Conservation (phyloP, 2,888 invertebrate genomes). For the Eudasyphora cyanicolor region DNA sequence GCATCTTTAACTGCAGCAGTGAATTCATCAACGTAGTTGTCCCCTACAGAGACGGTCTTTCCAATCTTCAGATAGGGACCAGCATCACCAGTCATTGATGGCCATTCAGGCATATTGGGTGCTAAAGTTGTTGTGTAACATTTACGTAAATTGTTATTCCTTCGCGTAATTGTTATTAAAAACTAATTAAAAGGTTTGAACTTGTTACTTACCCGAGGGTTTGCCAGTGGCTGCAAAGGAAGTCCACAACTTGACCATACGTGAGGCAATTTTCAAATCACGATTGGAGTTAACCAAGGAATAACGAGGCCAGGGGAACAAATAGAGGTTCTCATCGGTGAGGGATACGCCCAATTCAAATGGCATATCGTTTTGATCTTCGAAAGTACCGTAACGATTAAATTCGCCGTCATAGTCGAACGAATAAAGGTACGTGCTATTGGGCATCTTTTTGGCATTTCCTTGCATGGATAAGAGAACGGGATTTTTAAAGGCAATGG, state of each 20-base stretch:
- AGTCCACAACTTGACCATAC: slow-evolving; percentile 80
- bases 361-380: slow-evolving; percentile 78
- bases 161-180: too few relatives aligned
- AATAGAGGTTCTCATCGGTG: slow-evolving; percentile 82
- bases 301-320: slow-evolving; percentile 80
- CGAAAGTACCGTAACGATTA: slow-evolving; percentile 78
- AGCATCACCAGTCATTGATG: slow-evolving; percentile 74
- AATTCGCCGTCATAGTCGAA: slow-evolving; percentile 81
- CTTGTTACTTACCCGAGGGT: too few relatives aligned
- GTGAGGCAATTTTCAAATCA: slow-evolving; percentile 79
- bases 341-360: slow-evolving; percentile 82
- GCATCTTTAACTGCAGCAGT: slow-evolving; percentile 74
- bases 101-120: slow-evolving; percentile 74
- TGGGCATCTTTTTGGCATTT: slow-evolving; percentile 76
- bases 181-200: too few relatives aligned
- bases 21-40: slow-evolving; percentile 77
- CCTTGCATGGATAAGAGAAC: slow-evolving; percentile 79
- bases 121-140: too few relatives aligned
- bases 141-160: too few relatives aligned
- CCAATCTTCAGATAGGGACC: slow-evolving; percentile 79
- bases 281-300: slow-evolving; percentile 74
- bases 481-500: slow-evolving; percentile 80
- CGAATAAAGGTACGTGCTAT: slow-evolving; percentile 80
- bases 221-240: slow-evolving; percentile 77
- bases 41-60: slow-evolving; percentile 71